Evolutionary conservation across 2,113 vertebrate genomes (phyloP).

Genomic region (Triplophysa siluroides): DNA sequence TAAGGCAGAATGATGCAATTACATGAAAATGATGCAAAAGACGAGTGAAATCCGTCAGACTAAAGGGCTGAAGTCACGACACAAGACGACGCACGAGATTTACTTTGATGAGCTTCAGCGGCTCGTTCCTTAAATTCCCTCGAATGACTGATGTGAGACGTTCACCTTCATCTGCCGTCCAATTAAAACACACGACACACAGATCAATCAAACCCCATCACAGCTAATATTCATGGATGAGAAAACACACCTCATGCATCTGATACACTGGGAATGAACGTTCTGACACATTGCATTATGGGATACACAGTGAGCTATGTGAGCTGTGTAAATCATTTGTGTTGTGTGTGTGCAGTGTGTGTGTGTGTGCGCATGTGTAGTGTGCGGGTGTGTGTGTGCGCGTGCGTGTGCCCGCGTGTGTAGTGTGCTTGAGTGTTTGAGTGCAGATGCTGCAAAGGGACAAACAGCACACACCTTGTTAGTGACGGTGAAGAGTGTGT

Average conservation of each 20-base stretch:
- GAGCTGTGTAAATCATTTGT: no score
- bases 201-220: neutral
- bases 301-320: no score
- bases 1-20: constrained; percentile 71
- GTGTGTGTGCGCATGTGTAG: no score
- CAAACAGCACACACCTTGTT: constrained; percentile 80
- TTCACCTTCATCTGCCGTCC: neutral
- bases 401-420: no score
- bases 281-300: neutral
- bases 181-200: neutral
- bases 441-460: no score
- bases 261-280: neutral
- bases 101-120: constrained; percentile 11
- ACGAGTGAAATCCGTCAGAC: constrained; percentile 65
- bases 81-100: neutral
- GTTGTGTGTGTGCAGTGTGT: no score
- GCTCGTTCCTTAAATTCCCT: neutral
- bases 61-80: constrained; percentile 61
- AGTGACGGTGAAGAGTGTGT: constrained; percentile 84
- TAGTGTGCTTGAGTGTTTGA: no score
- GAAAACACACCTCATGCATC: neutral
- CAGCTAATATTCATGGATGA: neutral
- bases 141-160: neutral
- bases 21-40: constrained; percentile 76
- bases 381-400: no score